Percentiles rank a stretch among this genome's conserved stretches.
These are phyloP conservation scores for Agapornis canus DNA, from an alignment of 2,797 vertebrate genomes.

Conservation along the genomic window DNA sequence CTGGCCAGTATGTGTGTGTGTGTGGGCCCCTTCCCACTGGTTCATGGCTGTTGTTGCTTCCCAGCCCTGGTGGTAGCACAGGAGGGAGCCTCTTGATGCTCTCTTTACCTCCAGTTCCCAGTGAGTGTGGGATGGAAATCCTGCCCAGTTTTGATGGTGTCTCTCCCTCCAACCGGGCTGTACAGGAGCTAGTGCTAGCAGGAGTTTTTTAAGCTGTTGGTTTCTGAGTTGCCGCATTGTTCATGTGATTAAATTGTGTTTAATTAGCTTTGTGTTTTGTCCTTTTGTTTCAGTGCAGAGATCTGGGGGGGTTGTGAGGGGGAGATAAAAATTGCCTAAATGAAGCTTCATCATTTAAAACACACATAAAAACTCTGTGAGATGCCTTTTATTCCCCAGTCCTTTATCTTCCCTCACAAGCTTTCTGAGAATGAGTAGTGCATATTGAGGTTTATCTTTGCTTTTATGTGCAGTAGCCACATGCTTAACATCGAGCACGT, in stretches of 20 bases:
- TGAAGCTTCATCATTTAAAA: constrained; percentile 75
- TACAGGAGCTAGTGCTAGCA: not conserved
- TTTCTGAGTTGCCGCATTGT: constrained; percentile 60
- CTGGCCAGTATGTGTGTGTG: not conserved
- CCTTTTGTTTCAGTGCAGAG: constrained; percentile 70
- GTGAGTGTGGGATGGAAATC: not conserved
- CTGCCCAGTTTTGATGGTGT: not conserved
- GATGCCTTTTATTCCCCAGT: constrained; percentile 72
- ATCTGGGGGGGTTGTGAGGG: not conserved
- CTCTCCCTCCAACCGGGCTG: not conserved
- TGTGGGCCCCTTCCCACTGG: not conserved
- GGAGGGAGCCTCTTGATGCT: not conserved
- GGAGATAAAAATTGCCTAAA: constrained; percentile 56
- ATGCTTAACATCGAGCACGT: constrained; percentile 78
- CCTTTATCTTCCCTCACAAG: constrained; percentile 79
- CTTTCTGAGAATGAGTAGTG: constrained; percentile 71
- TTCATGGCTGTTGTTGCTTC: not conserved
- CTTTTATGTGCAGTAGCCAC: constrained; percentile 81
- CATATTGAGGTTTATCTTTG: constrained; percentile 80
- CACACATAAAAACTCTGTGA: constrained; percentile 74
- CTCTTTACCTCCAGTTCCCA: not conserved
- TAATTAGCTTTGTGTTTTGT: constrained; percentile 71
- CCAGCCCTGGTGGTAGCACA: not conserved
- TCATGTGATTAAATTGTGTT: constrained; percentile 71
- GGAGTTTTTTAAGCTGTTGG: constrained; percentile 4